Percentiles rank a stretch among this genome's conserved stretches.
These are phyloP conservation scores for Hoplostethus mediterraneus DNA, from an alignment of 2,797 vertebrate species.

Conservation along the genomic window DNA sequence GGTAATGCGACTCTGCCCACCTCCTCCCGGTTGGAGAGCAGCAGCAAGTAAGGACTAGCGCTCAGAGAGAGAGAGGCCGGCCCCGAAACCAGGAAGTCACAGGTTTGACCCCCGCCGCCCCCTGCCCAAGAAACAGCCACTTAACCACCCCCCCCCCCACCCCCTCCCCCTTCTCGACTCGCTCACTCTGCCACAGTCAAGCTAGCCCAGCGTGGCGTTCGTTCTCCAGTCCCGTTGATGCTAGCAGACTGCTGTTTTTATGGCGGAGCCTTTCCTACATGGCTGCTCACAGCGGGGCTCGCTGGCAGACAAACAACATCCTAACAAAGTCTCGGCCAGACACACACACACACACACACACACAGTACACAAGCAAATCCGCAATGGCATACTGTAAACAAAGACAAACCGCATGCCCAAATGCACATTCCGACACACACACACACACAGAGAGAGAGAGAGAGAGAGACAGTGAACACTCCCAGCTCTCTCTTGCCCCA, in stretches of 20 bases:
- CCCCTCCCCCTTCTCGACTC: background rate
- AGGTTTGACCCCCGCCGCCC: constrained; percentile 17
- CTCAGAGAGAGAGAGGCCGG: too few relatives aligned
- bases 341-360: constrained; percentile 6
- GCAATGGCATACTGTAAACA: constrained; percentile 1
- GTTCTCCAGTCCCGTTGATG: constrained; percentile 30
- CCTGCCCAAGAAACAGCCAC: constrained; percentile 7
- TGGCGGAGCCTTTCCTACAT: constrained; percentile 61
- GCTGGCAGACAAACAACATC: constrained; percentile 56
- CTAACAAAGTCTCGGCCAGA: constrained; percentile 40
- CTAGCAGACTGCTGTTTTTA: constrained; percentile 45
- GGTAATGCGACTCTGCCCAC: background rate
- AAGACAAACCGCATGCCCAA: constrained; percentile 39
- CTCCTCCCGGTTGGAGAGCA: background rate
- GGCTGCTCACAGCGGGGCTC: constrained; percentile 62
- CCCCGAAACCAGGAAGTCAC: background rate
- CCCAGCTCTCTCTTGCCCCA: constrained; percentile 33
- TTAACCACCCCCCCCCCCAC: background rate
- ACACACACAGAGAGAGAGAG: constrained; percentile 11
- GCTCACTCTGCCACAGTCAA: background rate
- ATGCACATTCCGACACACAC: constrained; percentile 48
- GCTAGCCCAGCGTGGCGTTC: constrained; percentile 34
- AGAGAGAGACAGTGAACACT: background rate
- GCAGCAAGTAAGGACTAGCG: too few relatives aligned
- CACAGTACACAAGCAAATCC: background rate